These are phyloP conservation scores for Mythimna ferrago DNA, from an alignment of 2,888 invertebrate species.

Conservation along the genomic window DNA sequence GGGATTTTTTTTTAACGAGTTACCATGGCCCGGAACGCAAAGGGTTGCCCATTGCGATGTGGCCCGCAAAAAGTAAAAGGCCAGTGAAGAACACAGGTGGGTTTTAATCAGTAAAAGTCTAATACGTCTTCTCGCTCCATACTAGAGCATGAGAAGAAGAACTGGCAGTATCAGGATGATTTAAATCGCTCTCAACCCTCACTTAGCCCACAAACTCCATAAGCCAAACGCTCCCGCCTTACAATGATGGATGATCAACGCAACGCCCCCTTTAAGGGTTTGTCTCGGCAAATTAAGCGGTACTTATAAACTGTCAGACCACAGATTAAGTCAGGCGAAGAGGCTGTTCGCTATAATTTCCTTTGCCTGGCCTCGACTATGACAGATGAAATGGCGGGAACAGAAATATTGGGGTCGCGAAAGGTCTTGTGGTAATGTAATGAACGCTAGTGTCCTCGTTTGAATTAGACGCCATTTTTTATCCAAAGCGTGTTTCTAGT, in stretches of 20 bases:
- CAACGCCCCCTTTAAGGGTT: conserved; percentile 64
- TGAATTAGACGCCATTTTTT: conserved; percentile 44
- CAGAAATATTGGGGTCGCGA: conserved; percentile 53
- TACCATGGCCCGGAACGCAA: too few relatives aligned
- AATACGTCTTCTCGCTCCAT: too few relatives aligned
- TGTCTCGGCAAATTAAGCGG: conserved; percentile 68
- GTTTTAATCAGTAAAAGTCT: too few relatives aligned
- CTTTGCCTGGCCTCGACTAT: conserved; percentile 54
- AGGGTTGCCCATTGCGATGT: too few relatives aligned
- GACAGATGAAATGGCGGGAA: conserved; percentile 53
- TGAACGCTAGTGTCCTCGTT: conserved; percentile 32
- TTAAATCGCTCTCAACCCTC: background rate
- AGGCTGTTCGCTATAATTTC: conserved; percentile 60
- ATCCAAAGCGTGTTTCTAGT: conserved; percentile 23
- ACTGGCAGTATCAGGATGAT: background rate
- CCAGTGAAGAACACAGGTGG: too few relatives aligned
- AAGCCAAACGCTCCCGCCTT: conserved; percentile 48
- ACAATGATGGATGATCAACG: conserved; percentile 70
- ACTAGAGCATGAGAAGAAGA: too few relatives aligned
- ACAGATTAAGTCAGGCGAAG: conserved; percentile 61
- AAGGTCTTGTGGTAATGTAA: conserved; percentile 53
- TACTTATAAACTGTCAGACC: conserved; percentile 66
- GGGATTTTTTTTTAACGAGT: too few relatives aligned
- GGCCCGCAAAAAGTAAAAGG: too few relatives aligned
- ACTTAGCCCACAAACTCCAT: conserved; percentile 27